phyloP scores from a whole-genome alignment of 1,140 invertebrate genomes.

The Adoxophyes honmai region DNA sequence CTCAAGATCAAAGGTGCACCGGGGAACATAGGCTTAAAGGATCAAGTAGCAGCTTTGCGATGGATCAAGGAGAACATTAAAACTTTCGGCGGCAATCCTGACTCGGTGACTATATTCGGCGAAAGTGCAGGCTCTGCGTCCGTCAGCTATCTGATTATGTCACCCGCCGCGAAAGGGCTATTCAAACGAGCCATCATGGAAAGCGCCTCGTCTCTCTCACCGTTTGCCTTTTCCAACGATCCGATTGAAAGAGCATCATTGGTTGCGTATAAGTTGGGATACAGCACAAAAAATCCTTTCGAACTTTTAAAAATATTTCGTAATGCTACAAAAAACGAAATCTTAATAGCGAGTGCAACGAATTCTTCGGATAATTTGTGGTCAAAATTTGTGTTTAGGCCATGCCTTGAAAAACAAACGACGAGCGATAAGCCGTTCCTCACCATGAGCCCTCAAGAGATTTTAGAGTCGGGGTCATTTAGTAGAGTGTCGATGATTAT shows the following conservation, averaged over 20 bases:
- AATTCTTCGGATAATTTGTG: slow-evolving; percentile 22
- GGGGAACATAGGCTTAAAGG: slow-evolving; percentile 80
- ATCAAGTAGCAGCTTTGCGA: slow-evolving; percentile 75
- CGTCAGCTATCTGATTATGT: slow-evolving; percentile 37
- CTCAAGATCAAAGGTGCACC: slow-evolving; percentile 71
- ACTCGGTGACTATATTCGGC: slow-evolving; percentile 72
- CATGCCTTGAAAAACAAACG: slow-evolving; percentile 31
- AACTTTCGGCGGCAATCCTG: slow-evolving; percentile 78
- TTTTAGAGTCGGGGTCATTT: slow-evolving; percentile 21
- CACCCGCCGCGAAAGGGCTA: slow-evolving; percentile 60
- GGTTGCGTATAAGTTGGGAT: slow-evolving; percentile 32
- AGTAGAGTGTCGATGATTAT: slow-evolving; percentile 27
- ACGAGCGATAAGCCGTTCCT: slow-evolving; percentile 21
- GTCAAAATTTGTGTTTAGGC: slow-evolving; percentile 29
- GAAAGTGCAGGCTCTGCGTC: slow-evolving; percentile 66
- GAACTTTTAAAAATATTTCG: slow-evolving; percentile 30
- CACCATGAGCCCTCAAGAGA: slow-evolving; percentile 22
- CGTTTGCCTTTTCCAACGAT: slow-evolving; percentile 50
- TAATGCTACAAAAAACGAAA: slow-evolving; percentile 28
- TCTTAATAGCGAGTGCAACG: slow-evolving; percentile 27
- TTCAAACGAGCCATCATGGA: slow-evolving; percentile 78
- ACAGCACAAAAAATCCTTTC: slow-evolving; percentile 28
- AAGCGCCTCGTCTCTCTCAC: slow-evolving; percentile 76
- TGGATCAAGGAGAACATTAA: slow-evolving; percentile 82
- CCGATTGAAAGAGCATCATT: slow-evolving; percentile 30